These are phyloP conservation scores for Drosophila antonietae DNA, from an alignment of 2,888 invertebrate genomes.

Conservation along the genomic window DNA sequence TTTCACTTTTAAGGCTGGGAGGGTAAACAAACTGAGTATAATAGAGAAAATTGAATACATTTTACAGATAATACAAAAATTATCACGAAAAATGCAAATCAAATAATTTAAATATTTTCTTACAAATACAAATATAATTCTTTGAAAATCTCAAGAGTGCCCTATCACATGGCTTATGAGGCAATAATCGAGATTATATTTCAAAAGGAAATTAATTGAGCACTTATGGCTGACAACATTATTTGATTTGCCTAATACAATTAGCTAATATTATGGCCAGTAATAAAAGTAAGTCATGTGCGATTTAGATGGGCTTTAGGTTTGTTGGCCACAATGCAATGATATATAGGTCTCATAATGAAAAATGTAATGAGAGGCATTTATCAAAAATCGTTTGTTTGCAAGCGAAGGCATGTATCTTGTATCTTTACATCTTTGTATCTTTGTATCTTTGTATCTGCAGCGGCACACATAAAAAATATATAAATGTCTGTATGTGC, in stretches of 20 bases:
- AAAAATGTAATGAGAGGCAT: conserved; percentile 72
- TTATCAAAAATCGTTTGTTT: conserved; percentile 79
- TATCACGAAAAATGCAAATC: too few relatives aligned
- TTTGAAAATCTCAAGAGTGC: too few relatives aligned
- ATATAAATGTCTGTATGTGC: conserved; percentile 44
- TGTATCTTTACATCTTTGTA: conserved; percentile 43
- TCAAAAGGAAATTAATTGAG: neutral
- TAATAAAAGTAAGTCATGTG: conserved; percentile 11
- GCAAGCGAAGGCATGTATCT: conserved; percentile 37
- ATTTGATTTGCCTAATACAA: conserved; percentile 10
- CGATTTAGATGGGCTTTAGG: conserved; percentile 21
- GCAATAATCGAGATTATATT: neutral
- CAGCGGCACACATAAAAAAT: conserved; percentile 65
- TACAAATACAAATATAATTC: too few relatives aligned
- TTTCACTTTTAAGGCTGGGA: conserved; percentile 35
- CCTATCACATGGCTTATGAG: too few relatives aligned
- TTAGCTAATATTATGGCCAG: conserved; percentile 21
- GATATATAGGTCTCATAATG: conserved; percentile 69
- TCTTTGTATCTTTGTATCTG: conserved; percentile 24
- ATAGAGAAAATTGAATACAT: too few relatives aligned
- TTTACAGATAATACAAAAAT: too few relatives aligned
- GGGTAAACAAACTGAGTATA: neutral
- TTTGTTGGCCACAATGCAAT: conserved; percentile 50
- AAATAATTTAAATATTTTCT: too few relatives aligned
- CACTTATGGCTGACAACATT: neutral